These are phyloP conservation scores for Caenorhabditis sp. DNA, from an alignment of 2,888 invertebrate species.

Conservation along the genomic window DNA sequence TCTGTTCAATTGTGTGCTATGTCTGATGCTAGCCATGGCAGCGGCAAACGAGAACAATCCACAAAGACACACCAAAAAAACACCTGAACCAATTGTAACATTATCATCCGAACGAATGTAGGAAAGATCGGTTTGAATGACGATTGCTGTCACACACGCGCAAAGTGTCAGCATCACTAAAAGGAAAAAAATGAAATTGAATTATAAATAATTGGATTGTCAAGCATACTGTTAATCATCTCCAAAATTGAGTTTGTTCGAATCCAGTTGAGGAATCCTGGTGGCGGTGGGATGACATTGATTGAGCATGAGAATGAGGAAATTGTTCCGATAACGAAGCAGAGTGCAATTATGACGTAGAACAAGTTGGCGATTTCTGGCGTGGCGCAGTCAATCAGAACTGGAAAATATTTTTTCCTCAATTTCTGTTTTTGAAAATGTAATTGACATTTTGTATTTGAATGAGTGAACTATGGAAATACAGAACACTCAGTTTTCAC, in stretches of 20 bases:
- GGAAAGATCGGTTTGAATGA: slow-evolving; percentile 48
- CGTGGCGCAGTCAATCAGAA: slow-evolving; percentile 60
- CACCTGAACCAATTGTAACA: slow-evolving; percentile 52
- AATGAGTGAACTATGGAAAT: too few relatives aligned
- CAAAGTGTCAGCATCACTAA: slow-evolving; percentile 53
- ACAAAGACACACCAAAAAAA: slow-evolving; percentile 48
- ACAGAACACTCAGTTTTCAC: too few relatives aligned
- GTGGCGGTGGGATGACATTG: slow-evolving; percentile 48
- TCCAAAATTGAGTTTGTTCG: slow-evolving; percentile 55
- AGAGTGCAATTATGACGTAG: slow-evolving; percentile 61
- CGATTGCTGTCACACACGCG: slow-evolving; percentile 46
- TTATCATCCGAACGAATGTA: slow-evolving; percentile 47
- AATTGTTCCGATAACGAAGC: slow-evolving; percentile 52
- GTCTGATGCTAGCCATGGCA: slow-evolving; percentile 50
- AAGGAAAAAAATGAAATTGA: too few relatives aligned
- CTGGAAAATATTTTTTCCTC: slow-evolving; percentile 46
- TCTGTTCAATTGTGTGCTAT: slow-evolving; percentile 41
- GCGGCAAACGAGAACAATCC: slow-evolving; percentile 50
- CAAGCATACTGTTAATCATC: slow-evolving; percentile 54
- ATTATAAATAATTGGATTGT: neutral
- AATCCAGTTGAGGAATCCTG: slow-evolving; percentile 56
- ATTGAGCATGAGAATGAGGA: slow-evolving; percentile 47
- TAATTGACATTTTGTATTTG: too few relatives aligned
- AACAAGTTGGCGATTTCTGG: slow-evolving; percentile 60
- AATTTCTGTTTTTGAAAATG: too few relatives aligned